phyloP scores from a whole-genome alignment of 1,140 invertebrate species.

The Euschistus heros region DNA sequence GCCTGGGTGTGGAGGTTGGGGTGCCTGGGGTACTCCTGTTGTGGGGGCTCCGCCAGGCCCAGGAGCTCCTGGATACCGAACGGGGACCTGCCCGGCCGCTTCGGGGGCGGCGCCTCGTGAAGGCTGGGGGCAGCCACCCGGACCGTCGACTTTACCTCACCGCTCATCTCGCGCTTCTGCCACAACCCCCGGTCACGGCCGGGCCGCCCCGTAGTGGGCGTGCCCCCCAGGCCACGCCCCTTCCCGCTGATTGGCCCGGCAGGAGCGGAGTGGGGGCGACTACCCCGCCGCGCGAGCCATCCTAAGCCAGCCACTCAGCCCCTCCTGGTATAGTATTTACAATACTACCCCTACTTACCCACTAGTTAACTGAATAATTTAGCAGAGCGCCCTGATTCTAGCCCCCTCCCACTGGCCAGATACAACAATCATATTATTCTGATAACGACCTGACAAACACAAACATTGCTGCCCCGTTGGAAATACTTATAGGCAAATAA shows the following conservation, averaged over 20 bases:
- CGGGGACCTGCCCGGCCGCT: conserved; percentile 70
- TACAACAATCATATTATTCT: conserved; percentile 12
- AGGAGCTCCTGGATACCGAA: conserved; percentile 86
- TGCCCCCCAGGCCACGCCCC: background rate
- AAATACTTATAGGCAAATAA: background rate
- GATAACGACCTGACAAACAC: conserved; percentile 12
- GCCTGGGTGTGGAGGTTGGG: conserved; percentile 44
- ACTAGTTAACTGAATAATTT: conserved; percentile 16
- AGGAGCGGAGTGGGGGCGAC: background rate
- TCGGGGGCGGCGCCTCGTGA: conserved; percentile 10
- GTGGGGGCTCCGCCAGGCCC: conserved; percentile 46
- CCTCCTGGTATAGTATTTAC: conserved; percentile 4
- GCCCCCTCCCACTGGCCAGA: background rate
- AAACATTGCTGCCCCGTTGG: background rate
- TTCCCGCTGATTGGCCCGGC: background rate
- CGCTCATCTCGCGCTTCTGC: conserved; percentile 18
- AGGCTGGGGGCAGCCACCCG: conserved; percentile 23
- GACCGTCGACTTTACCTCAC: conserved; percentile 19
- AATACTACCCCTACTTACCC: conserved; percentile 12
- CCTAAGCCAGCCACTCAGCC: conserved; percentile 11
- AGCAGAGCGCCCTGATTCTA: conserved; percentile 1
- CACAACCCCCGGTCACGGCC: background rate
- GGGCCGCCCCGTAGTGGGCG: conserved; percentile 5
- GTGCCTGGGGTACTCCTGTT: conserved; percentile 35
- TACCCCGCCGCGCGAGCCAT: background rate